Evolutionary conservation across 2,797 vertebrate species (phyloP).

Genomic region (Amniataba percoides): DNA sequence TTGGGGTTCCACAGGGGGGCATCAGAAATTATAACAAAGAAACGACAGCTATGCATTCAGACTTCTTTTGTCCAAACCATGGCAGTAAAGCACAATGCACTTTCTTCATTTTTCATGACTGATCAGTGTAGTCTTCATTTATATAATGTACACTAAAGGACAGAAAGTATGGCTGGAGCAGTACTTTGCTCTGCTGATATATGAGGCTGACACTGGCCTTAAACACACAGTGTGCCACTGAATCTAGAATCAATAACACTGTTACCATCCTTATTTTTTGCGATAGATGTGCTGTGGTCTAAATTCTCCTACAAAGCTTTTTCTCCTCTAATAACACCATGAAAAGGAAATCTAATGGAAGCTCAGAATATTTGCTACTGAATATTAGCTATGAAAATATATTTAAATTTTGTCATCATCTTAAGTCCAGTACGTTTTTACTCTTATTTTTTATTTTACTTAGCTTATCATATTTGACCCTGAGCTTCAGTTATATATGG

Average conservation of each 20-base stretch:
- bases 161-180: neutral
- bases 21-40: neutral
- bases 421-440: neutral
- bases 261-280: neutral
- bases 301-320: neutral
- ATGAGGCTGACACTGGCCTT: constrained; percentile 1
- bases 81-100: neutral
- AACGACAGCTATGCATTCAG: neutral
- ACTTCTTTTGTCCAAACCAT: neutral
- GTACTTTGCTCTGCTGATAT: neutral
- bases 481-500: constrained; percentile 23
- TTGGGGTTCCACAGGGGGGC: neutral
- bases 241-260: constrained; percentile 5
- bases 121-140: neutral
- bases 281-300: neutral
- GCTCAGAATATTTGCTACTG: constrained; percentile 11
- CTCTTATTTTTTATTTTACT: neutral
- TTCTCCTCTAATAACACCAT: neutral
- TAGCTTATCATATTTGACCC: constrained; percentile 21
- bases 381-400: neutral
- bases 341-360: constrained; percentile 8
- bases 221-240: constrained; percentile 1
- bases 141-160: neutral
- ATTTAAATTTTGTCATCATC: neutral
- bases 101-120: neutral